Percentiles rank a stretch among this genome's conserved stretches.
Evolutionary conservation across 37 sponge, comb jelly and placozoan genomes (phyloP).

Genomic region (Ephydatia muelleri): DNA sequence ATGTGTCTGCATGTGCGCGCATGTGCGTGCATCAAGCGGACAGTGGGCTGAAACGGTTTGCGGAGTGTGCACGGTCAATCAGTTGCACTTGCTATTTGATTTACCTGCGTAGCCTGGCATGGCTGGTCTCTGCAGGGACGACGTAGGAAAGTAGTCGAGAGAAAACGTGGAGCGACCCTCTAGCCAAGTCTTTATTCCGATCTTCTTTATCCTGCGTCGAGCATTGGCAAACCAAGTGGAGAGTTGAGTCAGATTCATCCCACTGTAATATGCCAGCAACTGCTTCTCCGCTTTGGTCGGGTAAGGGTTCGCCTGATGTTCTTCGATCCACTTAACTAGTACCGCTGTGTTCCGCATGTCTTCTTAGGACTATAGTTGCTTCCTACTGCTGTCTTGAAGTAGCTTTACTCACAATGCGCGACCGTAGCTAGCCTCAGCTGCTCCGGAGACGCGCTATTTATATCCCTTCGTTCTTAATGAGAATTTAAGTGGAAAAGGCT

Average conservation of each 20-base stretch:
- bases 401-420: constrained; percentile 30
- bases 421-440: neutral
- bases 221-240: constrained; percentile 95
- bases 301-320: constrained; percentile 87
- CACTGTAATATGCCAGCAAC: constrained; percentile 74
- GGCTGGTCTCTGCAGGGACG: neutral
- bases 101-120: neutral
- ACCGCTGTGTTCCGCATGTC: constrained; percentile 80
- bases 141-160: constrained; percentile 53
- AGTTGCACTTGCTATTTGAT: neutral
- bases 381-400: constrained; percentile 22
- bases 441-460: neutral
- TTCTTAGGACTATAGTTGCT: constrained; percentile 28
- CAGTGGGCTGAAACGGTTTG: neutral
- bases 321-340: constrained; percentile 85
- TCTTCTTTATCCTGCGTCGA: constrained; percentile 84
- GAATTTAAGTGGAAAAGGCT: neutral
- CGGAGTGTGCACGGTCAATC: neutral
- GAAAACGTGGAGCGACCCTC: constrained; percentile 71
- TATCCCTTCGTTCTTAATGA: neutral
- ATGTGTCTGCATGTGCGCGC: neutral
- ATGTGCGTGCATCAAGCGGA: neutral
- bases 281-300: constrained; percentile 91
- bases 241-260: constrained; percentile 90
- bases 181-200: constrained; percentile 79